Evolutionary conservation across 2,797 vertebrate species (phyloP), one percentile per base, ranked within the genome.

Genomic region (Silurus lanzhouensis): DNA sequence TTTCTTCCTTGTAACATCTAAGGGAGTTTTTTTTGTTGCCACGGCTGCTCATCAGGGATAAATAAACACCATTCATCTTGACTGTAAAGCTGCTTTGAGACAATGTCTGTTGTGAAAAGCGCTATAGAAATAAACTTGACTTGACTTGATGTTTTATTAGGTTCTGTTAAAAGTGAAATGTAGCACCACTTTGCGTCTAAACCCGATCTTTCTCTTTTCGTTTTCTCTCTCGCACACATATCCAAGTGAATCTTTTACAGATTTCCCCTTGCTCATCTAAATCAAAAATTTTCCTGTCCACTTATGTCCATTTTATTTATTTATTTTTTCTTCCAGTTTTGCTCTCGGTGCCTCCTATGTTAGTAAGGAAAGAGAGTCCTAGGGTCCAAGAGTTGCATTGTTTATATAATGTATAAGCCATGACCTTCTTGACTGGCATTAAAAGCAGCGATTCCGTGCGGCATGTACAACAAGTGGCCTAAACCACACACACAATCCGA

Each of bases 211-310:
- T 44, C 31, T 52, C 38, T 64, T 25, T 25, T 64, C 61, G 12
- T 61, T 52, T 64, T 20, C 15, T 79, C 38, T 63, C 12, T 0
- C 31, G 15, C 31, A 44, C 12, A 48, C 38, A 0, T n/a, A 44
- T 58, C 19, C 13, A 85, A 64, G 78, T 83, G 60, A 89, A 71
- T 61, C 13, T 38, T 57, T 70, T 2, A 15, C 58, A 71, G 57
- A 57, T 10, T 17, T 58, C 6, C 58, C 52, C 14, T 19, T 76
- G 4, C n/a, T 48, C 38, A 70, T 64, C 52, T 63, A 48, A 64
- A 20, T 55, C 27, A 82, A 52, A 58, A 83, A 58, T 77, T 44
- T 66, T 76, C 38, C 38, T 38, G 38, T 78, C n/a, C 19, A 14
- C 7, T 57, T 68, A 31, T 83, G 14, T 84, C 64, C 27, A 83